Conservation (phyloP, 2,888 invertebrate genomes). For the Cheiracanthium punctorium region DNA sequence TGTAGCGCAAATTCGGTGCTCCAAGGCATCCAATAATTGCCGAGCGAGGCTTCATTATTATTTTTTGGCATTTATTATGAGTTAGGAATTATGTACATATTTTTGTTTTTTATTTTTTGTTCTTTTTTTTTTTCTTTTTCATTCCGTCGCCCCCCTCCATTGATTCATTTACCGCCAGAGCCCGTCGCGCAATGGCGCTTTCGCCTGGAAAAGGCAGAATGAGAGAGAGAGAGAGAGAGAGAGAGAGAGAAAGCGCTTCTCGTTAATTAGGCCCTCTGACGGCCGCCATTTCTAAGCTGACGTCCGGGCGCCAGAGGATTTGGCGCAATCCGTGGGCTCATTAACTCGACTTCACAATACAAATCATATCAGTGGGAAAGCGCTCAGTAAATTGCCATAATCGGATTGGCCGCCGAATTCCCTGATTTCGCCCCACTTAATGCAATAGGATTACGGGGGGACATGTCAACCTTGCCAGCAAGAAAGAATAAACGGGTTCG, state of each 20-base stretch:
- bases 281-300: conserved; percentile 65
- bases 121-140: no score
- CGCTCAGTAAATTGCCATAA: conserved; percentile 69
- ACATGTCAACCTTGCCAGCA: conserved; percentile 45
- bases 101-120: conserved; percentile 14
- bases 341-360: conserved; percentile 70
- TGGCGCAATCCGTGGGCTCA: conserved; percentile 68
- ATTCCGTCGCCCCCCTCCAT: neutral
- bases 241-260: conserved; percentile 44
- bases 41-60: conserved; percentile 26
- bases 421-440: conserved; percentile 69
- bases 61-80: conserved; percentile 47
- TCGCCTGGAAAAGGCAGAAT: neutral
- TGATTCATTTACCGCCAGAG: neutral
- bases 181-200: neutral
- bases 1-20: conserved; percentile 21
- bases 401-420: conserved; percentile 66
- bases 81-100: neutral
- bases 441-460: conserved; percentile 66
- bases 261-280: conserved; percentile 69
- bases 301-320: conserved; percentile 58
- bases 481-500: neutral
- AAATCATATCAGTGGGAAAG: conserved; percentile 68
- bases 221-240: conserved; percentile 30
- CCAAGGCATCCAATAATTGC: conserved; percentile 42